Base-by-base conservation (phyloP, 2,888 invertebrate species). In the Dioctria rufipes region DNA sequence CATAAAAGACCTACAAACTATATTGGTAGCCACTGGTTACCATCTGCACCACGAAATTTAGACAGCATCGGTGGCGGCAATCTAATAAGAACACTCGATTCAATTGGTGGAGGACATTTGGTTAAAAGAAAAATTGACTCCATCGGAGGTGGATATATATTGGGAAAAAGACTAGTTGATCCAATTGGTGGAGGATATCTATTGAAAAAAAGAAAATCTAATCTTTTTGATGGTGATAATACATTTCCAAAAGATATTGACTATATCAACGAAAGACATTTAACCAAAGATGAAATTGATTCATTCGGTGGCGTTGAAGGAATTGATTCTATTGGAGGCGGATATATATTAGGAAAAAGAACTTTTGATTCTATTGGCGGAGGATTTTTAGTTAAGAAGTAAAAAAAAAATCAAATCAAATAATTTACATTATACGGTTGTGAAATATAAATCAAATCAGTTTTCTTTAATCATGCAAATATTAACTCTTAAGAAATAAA, bases 21-120 rank as follows among this genome's bases (percentile, higher is more conserved):
- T 11, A 60, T 60, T 71, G 71, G 71, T 51, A 71, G 51, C 8
- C 51, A 65, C 39, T 8, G 11, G 61, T 39, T 51, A 9, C 25
- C 63, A 13, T 80, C 49, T 54, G 11, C 25, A 71, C 40, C 80
- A 11, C 42, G 83, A 46, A 83, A 66, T 79, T 79, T 83, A 39
- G 82, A 83, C 51, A 77, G 81, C 39, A 80, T 83, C 42, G 83
- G 82, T 5, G 82, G 83, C 42, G 82, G 82, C 51, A 80, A 83
- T 80, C 77, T 81, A 46, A 71, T 80, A 43, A 61, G 83, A 39
- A 80, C 82, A 37, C 67, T 83, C 9, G 84, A 84, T 71, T 80
- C 82, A 4, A 82, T 84, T 43, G 84, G 84, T 25, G 84, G 84
- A 25, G 84, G 84, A 40, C 80, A 83, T 78, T 78, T 84, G 67